phyloP scores from a whole-genome alignment of 2,888 invertebrate genomes.

The Plebejus anna region DNA sequence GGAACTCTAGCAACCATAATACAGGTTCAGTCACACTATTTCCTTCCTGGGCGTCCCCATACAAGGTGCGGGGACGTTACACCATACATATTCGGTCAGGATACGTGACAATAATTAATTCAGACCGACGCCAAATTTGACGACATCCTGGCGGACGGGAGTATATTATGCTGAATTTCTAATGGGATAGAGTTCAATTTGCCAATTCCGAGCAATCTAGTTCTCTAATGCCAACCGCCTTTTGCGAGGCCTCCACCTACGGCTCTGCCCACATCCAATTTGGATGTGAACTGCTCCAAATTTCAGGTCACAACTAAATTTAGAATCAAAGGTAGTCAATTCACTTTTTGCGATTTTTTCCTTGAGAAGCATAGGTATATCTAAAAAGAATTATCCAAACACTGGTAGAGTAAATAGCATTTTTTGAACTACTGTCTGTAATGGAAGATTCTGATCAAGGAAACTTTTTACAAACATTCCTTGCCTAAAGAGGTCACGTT shows the following conservation, averaged over 20 bases:
- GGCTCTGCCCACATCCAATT: conserved; percentile 74
- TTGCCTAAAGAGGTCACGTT: not conserved
- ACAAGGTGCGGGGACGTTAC: conserved; percentile 56
- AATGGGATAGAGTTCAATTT: conserved; percentile 55
- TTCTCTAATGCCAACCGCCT: conserved; percentile 64
- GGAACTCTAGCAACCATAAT: conserved; percentile 38
- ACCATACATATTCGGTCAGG: conserved; percentile 61
- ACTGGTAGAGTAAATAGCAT: too few species aligned
- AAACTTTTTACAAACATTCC: conserved; percentile 10
- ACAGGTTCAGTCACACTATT: conserved; percentile 66
- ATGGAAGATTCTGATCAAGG: not conserved
- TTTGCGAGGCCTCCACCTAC: conserved; percentile 74
- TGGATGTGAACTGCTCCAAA: conserved; percentile 61
- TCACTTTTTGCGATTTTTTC: not conserved
- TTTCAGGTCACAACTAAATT: conserved; percentile 38
- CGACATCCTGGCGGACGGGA: conserved; percentile 51
- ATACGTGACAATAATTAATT: conserved; percentile 77
- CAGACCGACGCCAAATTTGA: conserved; percentile 66
- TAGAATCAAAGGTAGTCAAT: not conserved
- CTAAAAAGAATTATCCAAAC: not conserved
- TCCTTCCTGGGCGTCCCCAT: conserved; percentile 66
- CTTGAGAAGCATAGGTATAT: not conserved
- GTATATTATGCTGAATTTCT: conserved; percentile 54
- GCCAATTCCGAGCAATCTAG: conserved; percentile 44
- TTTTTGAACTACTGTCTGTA: not conserved